Base-by-base conservation (phyloP, 2,113 vertebrate genomes). In the Rostratula benghalensis region DNA sequence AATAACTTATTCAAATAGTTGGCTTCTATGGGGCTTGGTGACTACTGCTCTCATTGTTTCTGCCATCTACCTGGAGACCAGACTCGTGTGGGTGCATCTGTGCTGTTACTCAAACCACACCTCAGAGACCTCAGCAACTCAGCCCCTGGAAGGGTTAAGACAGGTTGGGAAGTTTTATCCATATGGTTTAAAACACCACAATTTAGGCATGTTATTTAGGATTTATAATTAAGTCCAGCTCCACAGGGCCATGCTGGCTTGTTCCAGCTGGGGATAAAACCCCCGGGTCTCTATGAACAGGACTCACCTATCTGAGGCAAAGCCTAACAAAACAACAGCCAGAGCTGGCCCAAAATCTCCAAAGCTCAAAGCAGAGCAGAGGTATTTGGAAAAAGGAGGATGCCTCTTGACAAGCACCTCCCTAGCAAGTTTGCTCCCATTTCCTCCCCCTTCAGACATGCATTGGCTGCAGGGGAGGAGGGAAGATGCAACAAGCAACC, bases 81-180 rank as follows among this genome's bases (percentile, higher is more conserved):
- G 60, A 48, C 10, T 39, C 4, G 0, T 8, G 28, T 0, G 1
- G 24, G 30, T 17, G 5, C 33, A 51, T n/a, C 63, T 5, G 0
- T 13, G 12, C 28, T 3, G 0, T 59, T 9, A 24, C 19, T 73
- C 65, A 86, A 63, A 53, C n/a, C 28, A 48, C 54, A 18, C 8
- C 16, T 16, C 37, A 20, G 22, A 90, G 21, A 31, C 22, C 13
- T 33, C 37, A 41, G 43, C 1, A 0, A 41, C 30, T 28, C 43
- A 30, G 39, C 5, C 33, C 19, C 30, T 22, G 14, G 61, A 65
- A 54, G 19, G 31, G 22, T 74, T 57, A 75, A 57, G 50, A 33
- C 24, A 53, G 8, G 17, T 51, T 46, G 54, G 9, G 15, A 79
- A 60, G 17, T 33, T 70, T 60, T 65, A 70, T 14, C 23, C n/a